phyloP scores from a whole-genome alignment of 2,113 vertebrate species.

The Polyodon spathula region DNA sequence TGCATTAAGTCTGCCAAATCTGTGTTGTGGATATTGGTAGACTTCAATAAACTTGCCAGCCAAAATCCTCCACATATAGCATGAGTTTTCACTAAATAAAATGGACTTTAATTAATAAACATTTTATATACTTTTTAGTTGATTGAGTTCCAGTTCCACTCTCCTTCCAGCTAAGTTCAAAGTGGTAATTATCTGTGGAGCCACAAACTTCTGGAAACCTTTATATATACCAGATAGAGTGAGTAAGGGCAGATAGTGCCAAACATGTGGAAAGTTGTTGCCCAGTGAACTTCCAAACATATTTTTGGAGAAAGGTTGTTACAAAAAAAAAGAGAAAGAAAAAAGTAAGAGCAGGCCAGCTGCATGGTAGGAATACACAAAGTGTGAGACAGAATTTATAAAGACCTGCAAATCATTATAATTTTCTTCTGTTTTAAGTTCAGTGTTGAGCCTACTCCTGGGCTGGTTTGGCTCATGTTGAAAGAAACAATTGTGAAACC shows the following conservation, averaged over 20 bases:
- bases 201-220: background rate
- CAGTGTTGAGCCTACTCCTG: background rate
- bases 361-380: background rate
- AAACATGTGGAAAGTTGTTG: background rate
- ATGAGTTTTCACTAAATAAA: too few relatives aligned
- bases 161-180: background rate
- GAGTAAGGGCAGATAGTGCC: background rate
- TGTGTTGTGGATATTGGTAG: too few relatives aligned
- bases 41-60: too few relatives aligned
- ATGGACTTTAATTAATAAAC: too few relatives aligned
- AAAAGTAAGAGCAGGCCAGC: background rate
- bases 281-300: background rate
- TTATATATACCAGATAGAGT: background rate
- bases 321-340: too few relatives aligned
- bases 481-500: background rate
- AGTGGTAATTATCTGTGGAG: background rate
- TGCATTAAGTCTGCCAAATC: too few relatives aligned
- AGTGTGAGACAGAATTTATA: background rate
- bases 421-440: background rate
- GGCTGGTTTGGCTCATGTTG: background rate
- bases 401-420: background rate
- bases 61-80: too few relatives aligned
- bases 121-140: too few relatives aligned
- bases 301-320: background rate
- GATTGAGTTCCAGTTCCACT: background rate